Evolutionary conservation across 2,113 vertebrate genomes (phyloP).

Genomic region (Rana temporaria): DNA sequence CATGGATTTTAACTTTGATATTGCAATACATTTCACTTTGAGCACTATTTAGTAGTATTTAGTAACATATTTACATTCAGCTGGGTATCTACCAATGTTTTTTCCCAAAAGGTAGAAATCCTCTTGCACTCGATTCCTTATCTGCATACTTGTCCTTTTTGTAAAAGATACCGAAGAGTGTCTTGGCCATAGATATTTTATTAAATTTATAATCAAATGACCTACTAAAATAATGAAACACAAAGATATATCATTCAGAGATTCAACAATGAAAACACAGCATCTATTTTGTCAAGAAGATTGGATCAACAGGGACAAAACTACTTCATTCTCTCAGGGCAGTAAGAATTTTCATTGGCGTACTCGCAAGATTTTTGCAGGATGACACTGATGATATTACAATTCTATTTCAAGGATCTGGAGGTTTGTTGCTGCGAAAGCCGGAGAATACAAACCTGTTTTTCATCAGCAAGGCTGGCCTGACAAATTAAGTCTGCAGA

Average conservation of each 20-base stretch:
- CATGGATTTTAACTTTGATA: no score
- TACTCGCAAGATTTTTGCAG: slow-evolving; percentile 79
- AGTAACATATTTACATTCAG: no score
- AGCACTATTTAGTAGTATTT: no score
- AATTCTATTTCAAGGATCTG: slow-evolving; percentile 83
- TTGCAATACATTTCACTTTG: no score
- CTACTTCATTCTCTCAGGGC: slow-evolving; percentile 78
- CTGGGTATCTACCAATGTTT: no score
- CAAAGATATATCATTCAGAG: slow-evolving; percentile 1
- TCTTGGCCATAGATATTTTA: slow-evolving; percentile 4
- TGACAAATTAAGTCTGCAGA: slow-evolving; percentile 96
- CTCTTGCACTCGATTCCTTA: no score
- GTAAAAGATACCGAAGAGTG: background rate
- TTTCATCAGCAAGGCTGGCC: slow-evolving; percentile 86
- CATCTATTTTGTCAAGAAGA: slow-evolving; percentile 69
- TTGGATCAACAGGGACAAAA: slow-evolving; percentile 65
- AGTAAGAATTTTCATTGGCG: slow-evolving; percentile 82
- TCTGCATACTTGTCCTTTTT: no score
- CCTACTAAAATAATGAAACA: background rate
- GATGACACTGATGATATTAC: slow-evolving; percentile 81
- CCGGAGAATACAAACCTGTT: slow-evolving; percentile 85
- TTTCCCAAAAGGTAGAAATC: no score
- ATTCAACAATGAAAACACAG: slow-evolving; percentile 72
- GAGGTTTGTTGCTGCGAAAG: slow-evolving; percentile 89
- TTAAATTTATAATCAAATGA: background rate